Evolutionary conservation across 1,140 invertebrate genomes (phyloP), one percentile per base, ranked within the genome.

Genomic region (Popillia japonica): DNA sequence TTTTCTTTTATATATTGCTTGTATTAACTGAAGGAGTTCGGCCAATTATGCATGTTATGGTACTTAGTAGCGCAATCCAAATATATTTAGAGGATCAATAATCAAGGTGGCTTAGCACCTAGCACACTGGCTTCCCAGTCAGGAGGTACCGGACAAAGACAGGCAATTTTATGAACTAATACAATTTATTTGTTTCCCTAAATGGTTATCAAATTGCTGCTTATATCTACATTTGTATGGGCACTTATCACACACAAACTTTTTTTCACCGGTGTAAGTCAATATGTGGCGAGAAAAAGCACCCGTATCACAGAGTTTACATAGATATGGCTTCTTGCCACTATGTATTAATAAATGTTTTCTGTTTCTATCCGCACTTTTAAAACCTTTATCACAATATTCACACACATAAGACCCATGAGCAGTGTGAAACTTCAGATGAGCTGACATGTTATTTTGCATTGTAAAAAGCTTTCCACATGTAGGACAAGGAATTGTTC

Each of bases 281-380:
- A 92, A 91, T 89, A 95, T 92, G 83, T 98, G 96, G 7, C 64
- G 64, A 6, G 77, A 73, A 14, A 78, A 44, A 11, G 41, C 34
- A 0, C 40, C 72, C 42, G 79, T 79, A 0, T 48, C 27, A 72
- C 80, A 81, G 10, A 76, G 17, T 6, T 23, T 42, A 64, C 83
- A 86, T 3, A 34, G 78, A 78, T 85, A 83, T 0, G 85, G 86
- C 4, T 82, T 81, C 14, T 84, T 81, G 0, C 80, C 78, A 3
- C 82, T 85, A 75, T 86, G 86, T 20, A 80, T 77, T 0, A 82
- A 80, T 42, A 78, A 78, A 59, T 86, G 86, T 0, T 82, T 80
- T 0, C 74, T 75, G 2, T 86, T 61, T 78, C 85, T 86, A 73
- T 84, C 81, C 0, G 78, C 79, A 73, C 83, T 81, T 27, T 82